Percentiles rank a stretch among this genome's conserved stretches.
Conservation (phyloP, 2,113 vertebrate species). For the Tricholaema leucomelas region DNA sequence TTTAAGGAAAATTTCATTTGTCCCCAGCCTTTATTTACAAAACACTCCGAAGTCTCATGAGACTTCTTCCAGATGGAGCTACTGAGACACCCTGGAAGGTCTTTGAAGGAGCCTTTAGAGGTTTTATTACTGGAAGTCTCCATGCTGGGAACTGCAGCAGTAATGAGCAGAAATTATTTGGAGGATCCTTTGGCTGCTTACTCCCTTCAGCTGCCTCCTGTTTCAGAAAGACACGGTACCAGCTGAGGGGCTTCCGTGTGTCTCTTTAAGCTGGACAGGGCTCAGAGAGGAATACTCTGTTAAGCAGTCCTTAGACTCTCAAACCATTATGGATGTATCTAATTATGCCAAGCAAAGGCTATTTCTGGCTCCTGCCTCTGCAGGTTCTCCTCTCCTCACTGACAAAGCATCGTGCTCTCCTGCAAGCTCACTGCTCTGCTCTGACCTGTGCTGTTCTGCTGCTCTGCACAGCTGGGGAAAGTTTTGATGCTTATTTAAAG, state of each 20-base stretch:
- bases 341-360: neutral
- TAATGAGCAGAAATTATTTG: neutral
- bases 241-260: neutral
- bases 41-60: conserved; percentile 25
- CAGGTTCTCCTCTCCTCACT: neutral
- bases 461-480: conserved; percentile 29
- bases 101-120: conserved; percentile 50
- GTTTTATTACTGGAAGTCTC: neutral
- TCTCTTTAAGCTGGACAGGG: neutral
- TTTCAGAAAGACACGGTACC: neutral
- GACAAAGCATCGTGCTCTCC: neutral
- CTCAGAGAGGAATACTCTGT: neutral
- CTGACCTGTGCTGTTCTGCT: neutral
- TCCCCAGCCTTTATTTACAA: conserved; percentile 49
- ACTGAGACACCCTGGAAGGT: neutral
- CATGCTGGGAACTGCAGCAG: neutral
- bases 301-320: neutral
- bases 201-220: neutral
- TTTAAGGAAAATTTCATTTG: conserved; percentile 26
- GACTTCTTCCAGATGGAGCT: conserved; percentile 46
- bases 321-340: neutral
- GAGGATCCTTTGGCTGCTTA: neutral
- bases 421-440: neutral
- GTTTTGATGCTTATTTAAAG: conserved; percentile 42
- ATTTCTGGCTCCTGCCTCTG: conserved; percentile 13